Evolutionary conservation across 2,888 invertebrate species (phyloP).

Genomic region (Sesia bembeciformis): DNA sequence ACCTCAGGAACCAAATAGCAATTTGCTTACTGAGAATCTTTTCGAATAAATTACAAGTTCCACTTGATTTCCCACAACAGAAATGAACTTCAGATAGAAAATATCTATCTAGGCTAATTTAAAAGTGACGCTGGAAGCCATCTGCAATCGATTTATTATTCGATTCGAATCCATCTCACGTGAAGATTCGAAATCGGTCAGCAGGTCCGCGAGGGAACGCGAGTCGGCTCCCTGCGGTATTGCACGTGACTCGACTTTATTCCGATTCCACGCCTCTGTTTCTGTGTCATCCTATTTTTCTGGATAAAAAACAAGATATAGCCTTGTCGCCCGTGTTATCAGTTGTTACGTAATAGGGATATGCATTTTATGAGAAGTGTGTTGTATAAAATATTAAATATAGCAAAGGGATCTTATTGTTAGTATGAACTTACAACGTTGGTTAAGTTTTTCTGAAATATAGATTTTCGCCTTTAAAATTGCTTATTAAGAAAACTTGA

Average conservation of each 20-base stretch:
- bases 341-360: neutral
- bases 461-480: no score
- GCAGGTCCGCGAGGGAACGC: slow-evolving; percentile 27
- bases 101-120: neutral
- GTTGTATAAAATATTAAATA: no score
- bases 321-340: neutral
- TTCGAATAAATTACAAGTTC: no score
- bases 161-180: slow-evolving; percentile 54
- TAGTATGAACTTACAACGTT: no score
- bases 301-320: neutral
- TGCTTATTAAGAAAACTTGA: no score
- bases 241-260: slow-evolving; percentile 49
- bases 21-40: no score
- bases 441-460: no score
- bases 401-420: no score
- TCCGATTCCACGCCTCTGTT: slow-evolving; percentile 24
- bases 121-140: slow-evolving; percentile 8
- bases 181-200: slow-evolving; percentile 51
- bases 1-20: no score
- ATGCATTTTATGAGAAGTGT: neutral
- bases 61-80: no score
- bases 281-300: slow-evolving; percentile 11
- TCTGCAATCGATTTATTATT: slow-evolving; percentile 46
- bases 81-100: no score
- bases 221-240: slow-evolving; percentile 28